Conservation (phyloP, 2,888 invertebrate species). For the Eupsilia transversa region DNA sequence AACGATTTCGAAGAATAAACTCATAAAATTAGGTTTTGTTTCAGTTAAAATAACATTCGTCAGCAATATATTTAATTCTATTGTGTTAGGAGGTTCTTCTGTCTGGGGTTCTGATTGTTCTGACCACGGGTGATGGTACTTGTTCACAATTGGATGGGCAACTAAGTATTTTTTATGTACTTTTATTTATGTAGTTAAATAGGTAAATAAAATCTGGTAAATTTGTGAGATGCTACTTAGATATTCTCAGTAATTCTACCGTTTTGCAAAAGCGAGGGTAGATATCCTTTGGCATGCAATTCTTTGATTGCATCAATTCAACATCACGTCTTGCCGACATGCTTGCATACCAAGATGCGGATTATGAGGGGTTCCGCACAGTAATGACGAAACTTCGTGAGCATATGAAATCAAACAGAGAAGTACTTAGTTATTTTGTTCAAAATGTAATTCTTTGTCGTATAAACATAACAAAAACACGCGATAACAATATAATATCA, state of each 20-base stretch:
- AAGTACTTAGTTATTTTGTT: conserved; percentile 54
- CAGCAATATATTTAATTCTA: conserved; percentile 29
- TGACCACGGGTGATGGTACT: conserved; percentile 6
- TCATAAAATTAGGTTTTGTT: conserved; percentile 26
- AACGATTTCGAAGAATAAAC: conserved; percentile 12
- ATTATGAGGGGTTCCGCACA: background rate
- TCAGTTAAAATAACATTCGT: conserved; percentile 32
- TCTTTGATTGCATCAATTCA: background rate
- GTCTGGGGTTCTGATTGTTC: background rate
- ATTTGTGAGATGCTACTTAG: background rate
- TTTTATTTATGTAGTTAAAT: too few species aligned
- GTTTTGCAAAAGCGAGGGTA: background rate
- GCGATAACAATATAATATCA: conserved; percentile 70
- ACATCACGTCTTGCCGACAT: background rate
- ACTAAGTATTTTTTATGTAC: background rate
- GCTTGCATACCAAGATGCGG: background rate
- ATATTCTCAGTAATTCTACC: background rate
- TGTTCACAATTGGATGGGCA: background rate
- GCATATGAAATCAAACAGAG: conserved; percentile 7
- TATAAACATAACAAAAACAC: conserved; percentile 78
- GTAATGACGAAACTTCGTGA: background rate
- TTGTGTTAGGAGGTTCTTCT: conserved; percentile 19
- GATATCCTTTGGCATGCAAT: background rate
- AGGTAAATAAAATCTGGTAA: background rate
- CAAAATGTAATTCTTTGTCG: conserved; percentile 66